phyloP scores from a whole-genome alignment of 30 jellyfish, hydroid and myxozoan genomes.

The Chrysaora quinquecirrha region DNA sequence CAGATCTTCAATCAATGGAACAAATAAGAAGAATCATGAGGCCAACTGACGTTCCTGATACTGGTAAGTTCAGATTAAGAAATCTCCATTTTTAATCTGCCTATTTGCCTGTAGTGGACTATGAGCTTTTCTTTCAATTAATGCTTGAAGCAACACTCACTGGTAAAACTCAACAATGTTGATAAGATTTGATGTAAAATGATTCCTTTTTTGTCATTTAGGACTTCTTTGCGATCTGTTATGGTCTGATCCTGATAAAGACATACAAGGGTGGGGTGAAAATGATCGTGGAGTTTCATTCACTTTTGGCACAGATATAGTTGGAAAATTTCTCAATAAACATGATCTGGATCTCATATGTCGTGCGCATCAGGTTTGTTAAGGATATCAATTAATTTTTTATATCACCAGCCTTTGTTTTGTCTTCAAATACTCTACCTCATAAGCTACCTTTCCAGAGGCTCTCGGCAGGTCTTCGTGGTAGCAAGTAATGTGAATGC shows the following conservation, averaged over 20 bases:
- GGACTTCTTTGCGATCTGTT: slow-evolving; percentile 97
- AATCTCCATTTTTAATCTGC: neutral
- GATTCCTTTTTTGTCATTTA: too few species aligned
- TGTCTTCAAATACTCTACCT: too few species aligned
- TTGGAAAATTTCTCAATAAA: slow-evolving; percentile 94
- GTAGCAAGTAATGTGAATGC: neutral
- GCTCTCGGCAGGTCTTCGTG: neutral
- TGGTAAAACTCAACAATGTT: neutral
- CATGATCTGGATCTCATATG: slow-evolving; percentile 98
- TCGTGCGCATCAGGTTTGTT: slow-evolving; percentile 96
- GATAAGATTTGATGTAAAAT: too few species aligned
- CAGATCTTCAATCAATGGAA: slow-evolving; percentile 99
- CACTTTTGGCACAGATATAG: slow-evolving; percentile 98
- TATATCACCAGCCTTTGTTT: neutral
- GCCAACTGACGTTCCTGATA: slow-evolving; percentile 99
- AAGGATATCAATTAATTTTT: too few species aligned
- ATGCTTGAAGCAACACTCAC: too few species aligned
- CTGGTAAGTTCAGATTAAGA: slow-evolving; percentile 54
- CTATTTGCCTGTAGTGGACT: too few species aligned
- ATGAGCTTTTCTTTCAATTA: too few species aligned
- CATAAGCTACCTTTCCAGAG: too few species aligned
- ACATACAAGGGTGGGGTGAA: slow-evolving; percentile 98
- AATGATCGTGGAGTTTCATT: slow-evolving; percentile 99
- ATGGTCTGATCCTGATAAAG: slow-evolving; percentile 99
- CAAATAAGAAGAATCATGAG: slow-evolving; percentile 98